Evolutionary conservation across 92 coral and sea anemone genomes (phyloP), one percentile per base, ranked within the genome.

Genomic region (Anthopleura xanthogrammica): DNA sequence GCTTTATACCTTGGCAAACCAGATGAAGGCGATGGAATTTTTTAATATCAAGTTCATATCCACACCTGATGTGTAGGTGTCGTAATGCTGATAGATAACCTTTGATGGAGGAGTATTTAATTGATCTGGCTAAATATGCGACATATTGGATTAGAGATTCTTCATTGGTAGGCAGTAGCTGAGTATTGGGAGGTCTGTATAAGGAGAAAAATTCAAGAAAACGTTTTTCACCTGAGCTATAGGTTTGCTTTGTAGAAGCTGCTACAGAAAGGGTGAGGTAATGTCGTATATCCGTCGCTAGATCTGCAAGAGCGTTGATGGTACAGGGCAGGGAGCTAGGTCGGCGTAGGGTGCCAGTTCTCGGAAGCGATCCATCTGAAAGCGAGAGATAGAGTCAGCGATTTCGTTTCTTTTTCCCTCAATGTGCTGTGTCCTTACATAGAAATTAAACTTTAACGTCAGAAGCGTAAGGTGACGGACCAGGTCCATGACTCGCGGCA

Each of bases 381-480:
- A 86, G 56, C 89, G 85, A 83, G 89, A 88, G 55, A 88, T 83
- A 83, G 92, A 75, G 76, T 87, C 92, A 56, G 87, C 83, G 5
- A 83, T 82, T 17, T 79, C 87, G 60, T 92, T 86, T 50, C 41
- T 78, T 50, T 86, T 83, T 39, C 95, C 92, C 46, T 81, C 88
- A 40, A 89, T 82, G 73, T 92, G 95, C 82, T 23, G 46, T 9
- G 60, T 90, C 19, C 85, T 24, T 10, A 88, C 57, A 72, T 82
- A 81, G 8, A 88, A 78, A 81, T 91, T 91, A 46, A 24, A 82
- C 70, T 74, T 58, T 39, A 89, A 50, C 12, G 92, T 83, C 16
- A 87, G 39, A n/a, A 88, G 82, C 3, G 90, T 90, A 20, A 90
- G 64, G 64, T 90, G 84, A 2, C 83, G 76, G 16, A 86, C 82